Percentiles rank a stretch among this genome's conserved stretches.
These are phyloP conservation scores for Seriola aureovittata DNA, from an alignment of 2,113 vertebrate genomes.

Conservation along the genomic window DNA sequence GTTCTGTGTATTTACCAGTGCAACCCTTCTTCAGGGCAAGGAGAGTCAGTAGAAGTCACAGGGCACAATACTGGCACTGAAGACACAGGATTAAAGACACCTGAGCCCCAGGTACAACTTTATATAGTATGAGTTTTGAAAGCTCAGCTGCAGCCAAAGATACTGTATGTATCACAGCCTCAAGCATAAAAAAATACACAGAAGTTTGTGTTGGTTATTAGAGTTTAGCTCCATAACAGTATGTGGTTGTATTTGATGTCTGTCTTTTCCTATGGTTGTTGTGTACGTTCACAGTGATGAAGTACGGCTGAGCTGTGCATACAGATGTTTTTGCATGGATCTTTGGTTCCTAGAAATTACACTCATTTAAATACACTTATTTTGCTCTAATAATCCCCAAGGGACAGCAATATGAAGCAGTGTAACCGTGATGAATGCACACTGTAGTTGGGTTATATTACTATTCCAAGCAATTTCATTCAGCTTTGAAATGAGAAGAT, in stretches of 20 bases:
- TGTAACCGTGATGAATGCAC: slow-evolving; percentile 79
- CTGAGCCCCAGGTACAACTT: slow-evolving; percentile 46
- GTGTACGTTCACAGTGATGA: slow-evolving; percentile 54
- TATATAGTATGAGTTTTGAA: slow-evolving; percentile 6
- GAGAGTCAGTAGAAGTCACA: slow-evolving; percentile 34
- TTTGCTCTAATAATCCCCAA: slow-evolving; percentile 80
- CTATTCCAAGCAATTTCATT: slow-evolving; percentile 83
- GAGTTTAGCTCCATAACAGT: slow-evolving; percentile 20
- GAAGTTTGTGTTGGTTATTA: slow-evolving; percentile 29
- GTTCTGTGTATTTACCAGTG: slow-evolving; percentile 22
- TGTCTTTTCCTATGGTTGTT: slow-evolving; percentile 47
- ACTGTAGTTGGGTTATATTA: slow-evolving; percentile 83
- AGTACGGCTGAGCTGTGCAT: slow-evolving; percentile 50
- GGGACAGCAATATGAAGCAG: slow-evolving; percentile 68
- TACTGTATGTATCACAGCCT: background rate
- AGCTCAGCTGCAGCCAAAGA: slow-evolving; percentile 12
- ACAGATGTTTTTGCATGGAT: slow-evolving; percentile 75
- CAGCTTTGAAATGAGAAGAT: slow-evolving; percentile 82
- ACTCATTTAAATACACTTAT: slow-evolving; percentile 82
- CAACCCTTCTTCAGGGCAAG: slow-evolving; percentile 20
- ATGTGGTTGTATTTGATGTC: slow-evolving; percentile 45
- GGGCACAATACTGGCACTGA: slow-evolving; percentile 22
- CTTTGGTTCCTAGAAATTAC: slow-evolving; percentile 75
- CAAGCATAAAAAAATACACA: slow-evolving; percentile 29
- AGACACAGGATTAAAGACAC: slow-evolving; percentile 26